phyloP scores from a whole-genome alignment of 2,113 vertebrate genomes.

The Chionomys nivalis region DNA sequence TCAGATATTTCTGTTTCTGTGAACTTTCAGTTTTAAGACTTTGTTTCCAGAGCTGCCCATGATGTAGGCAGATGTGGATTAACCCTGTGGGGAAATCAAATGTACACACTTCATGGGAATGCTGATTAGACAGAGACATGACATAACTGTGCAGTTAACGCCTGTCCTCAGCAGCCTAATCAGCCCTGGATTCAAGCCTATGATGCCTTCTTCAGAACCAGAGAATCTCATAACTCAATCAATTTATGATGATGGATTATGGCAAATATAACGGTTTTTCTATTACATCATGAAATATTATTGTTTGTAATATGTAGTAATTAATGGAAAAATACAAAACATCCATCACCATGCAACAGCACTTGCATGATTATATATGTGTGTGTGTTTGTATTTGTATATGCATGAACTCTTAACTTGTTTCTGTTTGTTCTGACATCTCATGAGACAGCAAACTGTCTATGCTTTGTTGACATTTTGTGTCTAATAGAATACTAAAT shows the following conservation, averaged over 20 bases:
- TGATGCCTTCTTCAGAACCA: rapidly evolving
- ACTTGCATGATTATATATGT: background rate
- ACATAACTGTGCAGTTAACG: background rate
- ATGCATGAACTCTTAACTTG: background rate
- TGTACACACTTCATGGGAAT: background rate
- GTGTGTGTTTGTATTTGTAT: background rate
- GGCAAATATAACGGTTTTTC: background rate
- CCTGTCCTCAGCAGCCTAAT: background rate
- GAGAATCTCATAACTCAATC: background rate
- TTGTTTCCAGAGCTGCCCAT: too few species aligned
- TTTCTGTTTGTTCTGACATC: background rate
- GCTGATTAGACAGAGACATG: background rate
- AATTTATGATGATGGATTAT: background rate
- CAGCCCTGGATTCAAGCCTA: background rate
- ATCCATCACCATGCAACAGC: background rate
- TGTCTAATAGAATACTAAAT: background rate
- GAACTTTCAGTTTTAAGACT: background rate
- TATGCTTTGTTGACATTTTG: background rate
- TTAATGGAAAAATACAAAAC: background rate
- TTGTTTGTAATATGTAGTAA: background rate
- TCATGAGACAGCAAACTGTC: background rate
- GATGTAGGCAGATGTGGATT: background rate
- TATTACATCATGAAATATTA: background rate
- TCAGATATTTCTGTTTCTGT: background rate
- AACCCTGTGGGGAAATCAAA: background rate